These are phyloP conservation scores for Alectoris magna DNA, from an alignment of 2,797 vertebrate species.

Conservation along the genomic window DNA sequence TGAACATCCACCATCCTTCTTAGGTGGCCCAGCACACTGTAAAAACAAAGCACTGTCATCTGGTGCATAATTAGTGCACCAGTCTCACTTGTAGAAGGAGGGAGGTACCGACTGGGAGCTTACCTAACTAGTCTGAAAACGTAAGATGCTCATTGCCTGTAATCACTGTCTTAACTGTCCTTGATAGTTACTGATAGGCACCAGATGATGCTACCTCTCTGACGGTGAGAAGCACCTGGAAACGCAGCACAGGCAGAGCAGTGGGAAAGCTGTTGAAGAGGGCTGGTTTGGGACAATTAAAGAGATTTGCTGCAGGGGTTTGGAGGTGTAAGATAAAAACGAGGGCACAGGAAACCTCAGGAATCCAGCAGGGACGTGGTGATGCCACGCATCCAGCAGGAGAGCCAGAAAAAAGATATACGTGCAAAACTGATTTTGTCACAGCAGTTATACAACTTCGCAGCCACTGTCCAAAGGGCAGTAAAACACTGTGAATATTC, in stretches of 20 bases:
- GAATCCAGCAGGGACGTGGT: background rate
- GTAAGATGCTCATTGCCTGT: conserved; percentile 46
- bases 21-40: conserved; percentile 7
- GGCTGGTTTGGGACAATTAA: background rate
- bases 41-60: conserved; percentile 43
- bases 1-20: conserved; percentile 25
- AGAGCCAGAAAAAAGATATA: background rate
- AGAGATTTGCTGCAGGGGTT: background rate
- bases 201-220: background rate
- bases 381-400: background rate
- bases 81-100: conserved; percentile 54
- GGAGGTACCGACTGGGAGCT: conserved; percentile 50
- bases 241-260: background rate
- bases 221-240: background rate
- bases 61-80: conserved; percentile 42
- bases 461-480: background rate
- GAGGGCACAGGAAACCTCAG: conserved; percentile 37
- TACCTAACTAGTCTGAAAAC: conserved; percentile 62
- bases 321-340: background rate
- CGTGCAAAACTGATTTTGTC: background rate
- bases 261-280: background rate
- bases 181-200: conserved; percentile 54
- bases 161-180: conserved; percentile 56
- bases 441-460: background rate
- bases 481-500: background rate